A percentile compares a stretch with the other conserved stretches of the same genome.
Conservation (phyloP, 1,140 invertebrate species). For the Planococcus citri region DNA sequence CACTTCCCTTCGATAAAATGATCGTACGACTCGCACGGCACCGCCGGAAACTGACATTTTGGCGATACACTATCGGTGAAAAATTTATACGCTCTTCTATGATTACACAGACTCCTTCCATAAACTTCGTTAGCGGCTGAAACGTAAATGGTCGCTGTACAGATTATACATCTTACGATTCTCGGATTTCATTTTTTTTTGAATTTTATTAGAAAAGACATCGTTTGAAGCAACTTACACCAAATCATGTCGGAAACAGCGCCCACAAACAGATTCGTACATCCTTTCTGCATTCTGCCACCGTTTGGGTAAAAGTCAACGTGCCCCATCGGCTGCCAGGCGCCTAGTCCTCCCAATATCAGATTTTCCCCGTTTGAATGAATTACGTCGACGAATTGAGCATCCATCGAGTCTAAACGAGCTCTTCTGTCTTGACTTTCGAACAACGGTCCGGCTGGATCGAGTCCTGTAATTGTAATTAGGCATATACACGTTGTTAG, state of each 20-base stretch:
- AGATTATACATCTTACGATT: neutral
- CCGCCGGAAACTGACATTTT: slow-evolving; percentile 75
- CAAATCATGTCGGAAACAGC: slow-evolving; percentile 81
- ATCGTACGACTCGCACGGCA: slow-evolving; percentile 74
- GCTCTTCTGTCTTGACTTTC: slow-evolving; percentile 71
- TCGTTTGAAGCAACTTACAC: slow-evolving; percentile 47
- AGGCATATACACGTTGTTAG: too few species aligned
- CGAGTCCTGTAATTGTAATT: slow-evolving; percentile 47
- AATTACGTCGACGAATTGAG: slow-evolving; percentile 86
- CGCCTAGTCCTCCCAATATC: slow-evolving; percentile 68
- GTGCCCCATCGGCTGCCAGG: slow-evolving; percentile 75
- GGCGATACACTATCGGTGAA: slow-evolving; percentile 87
- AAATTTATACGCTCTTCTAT: slow-evolving; percentile 80
- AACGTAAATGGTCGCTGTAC: slow-evolving; percentile 23
- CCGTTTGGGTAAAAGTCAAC: slow-evolving; percentile 89
- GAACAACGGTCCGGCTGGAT: slow-evolving; percentile 81
- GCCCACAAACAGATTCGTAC: slow-evolving; percentile 68
- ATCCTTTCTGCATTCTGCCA: slow-evolving; percentile 77
- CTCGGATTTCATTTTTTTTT: too few species aligned
- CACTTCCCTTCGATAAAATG: slow-evolving; percentile 63
- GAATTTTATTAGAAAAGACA: too few species aligned
- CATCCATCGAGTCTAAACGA: slow-evolving; percentile 68
- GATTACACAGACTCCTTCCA: slow-evolving; percentile 79
- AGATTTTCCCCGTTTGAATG: slow-evolving; percentile 64
- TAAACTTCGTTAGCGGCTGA: slow-evolving; percentile 58